Percentiles rank a stretch among this genome's conserved stretches.
Conservation (phyloP, 2,113 vertebrate species). For the Oreochromis spilurus region DNA sequence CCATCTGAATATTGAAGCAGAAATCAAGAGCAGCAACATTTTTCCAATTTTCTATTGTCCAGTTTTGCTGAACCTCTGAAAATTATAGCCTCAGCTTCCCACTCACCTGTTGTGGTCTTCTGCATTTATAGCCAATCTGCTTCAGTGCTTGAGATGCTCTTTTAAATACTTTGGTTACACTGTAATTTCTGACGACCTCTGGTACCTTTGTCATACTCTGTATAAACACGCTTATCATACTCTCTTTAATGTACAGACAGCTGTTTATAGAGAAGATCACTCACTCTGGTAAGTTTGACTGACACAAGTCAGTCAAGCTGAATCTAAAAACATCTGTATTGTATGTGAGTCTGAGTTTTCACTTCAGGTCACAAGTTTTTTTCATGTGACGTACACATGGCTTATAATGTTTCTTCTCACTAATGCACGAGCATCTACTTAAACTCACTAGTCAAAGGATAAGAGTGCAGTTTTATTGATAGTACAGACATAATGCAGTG, state of each 20-base stretch:
- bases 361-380: not conserved
- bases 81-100: not conserved
- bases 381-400: not conserved
- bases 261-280: not conserved
- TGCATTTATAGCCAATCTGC: not conserved
- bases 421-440: not conserved
- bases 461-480: slow-evolving; percentile 54
- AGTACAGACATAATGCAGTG: not conserved
- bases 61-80: not conserved
- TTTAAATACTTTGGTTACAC: not conserved
- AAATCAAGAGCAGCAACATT: not conserved
- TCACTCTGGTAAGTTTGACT: not conserved
- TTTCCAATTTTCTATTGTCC: not conserved
- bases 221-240: not conserved
- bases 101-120: not conserved
- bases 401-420: not conserved
- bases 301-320: not conserved
- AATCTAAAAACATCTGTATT: not conserved
- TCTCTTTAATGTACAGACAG: not conserved
- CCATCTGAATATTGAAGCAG: not conserved
- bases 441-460: not conserved
- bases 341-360: not conserved
- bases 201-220: not conserved
- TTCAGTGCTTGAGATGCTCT: not conserved
- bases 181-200: not conserved